Conservation (phyloP, 2,888 invertebrate species). For the Nemotelus pantherinus region DNA sequence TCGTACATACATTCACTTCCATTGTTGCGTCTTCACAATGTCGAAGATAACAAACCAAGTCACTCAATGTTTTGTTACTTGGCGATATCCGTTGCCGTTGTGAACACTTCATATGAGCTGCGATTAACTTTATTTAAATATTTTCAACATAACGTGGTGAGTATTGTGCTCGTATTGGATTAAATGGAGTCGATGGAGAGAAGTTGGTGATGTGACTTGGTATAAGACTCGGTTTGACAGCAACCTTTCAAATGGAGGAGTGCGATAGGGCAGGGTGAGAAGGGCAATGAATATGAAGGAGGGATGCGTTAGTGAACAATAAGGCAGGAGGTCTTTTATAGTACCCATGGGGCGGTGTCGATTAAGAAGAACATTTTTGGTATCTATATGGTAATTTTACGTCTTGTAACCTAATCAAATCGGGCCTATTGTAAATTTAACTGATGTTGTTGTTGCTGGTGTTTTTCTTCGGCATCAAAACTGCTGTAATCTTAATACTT, state of each 20-base stretch:
- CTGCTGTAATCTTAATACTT: background rate
- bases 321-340: conserved; percentile 48
- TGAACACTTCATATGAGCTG: conserved; percentile 46
- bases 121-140: conserved; percentile 51
- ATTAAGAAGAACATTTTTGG: conserved; percentile 51
- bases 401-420: conserved; percentile 51
- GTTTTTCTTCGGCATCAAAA: background rate
- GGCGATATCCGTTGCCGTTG: background rate
- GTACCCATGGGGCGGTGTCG: conserved; percentile 50
- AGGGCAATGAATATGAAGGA: conserved; percentile 2
- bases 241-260: background rate
- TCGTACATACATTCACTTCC: background rate
- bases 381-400: conserved; percentile 52
- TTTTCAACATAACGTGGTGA: conserved; percentile 43
- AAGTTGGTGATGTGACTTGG: background rate
- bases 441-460: conserved; percentile 10
- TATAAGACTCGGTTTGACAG: no score
- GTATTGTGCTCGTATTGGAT: conserved; percentile 42
- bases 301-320: conserved; percentile 43
- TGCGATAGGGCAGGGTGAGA: background rate
- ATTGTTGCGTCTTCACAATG: background rate
- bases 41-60: no score
- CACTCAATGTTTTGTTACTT: no score
- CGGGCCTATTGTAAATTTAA: conserved; percentile 38
- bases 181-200: conserved; percentile 41